Conservation (phyloP, 2,888 invertebrate genomes). For the Aspidiotus destructor region DNA sequence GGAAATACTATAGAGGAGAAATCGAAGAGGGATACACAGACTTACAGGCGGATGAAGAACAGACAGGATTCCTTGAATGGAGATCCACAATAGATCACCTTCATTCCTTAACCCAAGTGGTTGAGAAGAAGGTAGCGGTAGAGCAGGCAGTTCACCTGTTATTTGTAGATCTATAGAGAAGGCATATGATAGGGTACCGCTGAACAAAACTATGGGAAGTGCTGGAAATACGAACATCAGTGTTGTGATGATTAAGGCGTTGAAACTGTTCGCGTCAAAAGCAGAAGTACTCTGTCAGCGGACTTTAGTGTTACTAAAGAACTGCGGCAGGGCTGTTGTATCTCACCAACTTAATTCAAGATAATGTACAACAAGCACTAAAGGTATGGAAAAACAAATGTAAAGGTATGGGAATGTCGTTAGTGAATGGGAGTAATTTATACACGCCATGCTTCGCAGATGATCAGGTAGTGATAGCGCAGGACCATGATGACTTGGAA, state of each 20-base stretch:
- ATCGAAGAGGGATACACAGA: background rate
- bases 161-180: background rate
- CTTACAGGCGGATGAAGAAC: background rate
- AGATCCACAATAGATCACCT: background rate
- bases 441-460: no score
- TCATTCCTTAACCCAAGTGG: background rate
- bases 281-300: no score
- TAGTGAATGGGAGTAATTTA: no score
- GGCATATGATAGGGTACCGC: background rate
- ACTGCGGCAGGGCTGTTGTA: no score
- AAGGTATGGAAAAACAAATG: no score
- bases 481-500: no score
- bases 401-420: no score
- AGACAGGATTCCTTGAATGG: background rate
- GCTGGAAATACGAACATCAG: background rate
- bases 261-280: no score
- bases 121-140: background rate
- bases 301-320: no score
- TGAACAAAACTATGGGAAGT: background rate
- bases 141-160: background rate
- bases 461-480: no score
- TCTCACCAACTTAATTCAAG: no score
- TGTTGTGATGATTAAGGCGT: background rate
- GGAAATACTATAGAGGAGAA: background rate
- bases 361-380: no score